Evolutionary conservation across 2,888 invertebrate species (phyloP), one percentile per base, ranked within the genome.

Genomic region (Thelaira solivaga): DNA sequence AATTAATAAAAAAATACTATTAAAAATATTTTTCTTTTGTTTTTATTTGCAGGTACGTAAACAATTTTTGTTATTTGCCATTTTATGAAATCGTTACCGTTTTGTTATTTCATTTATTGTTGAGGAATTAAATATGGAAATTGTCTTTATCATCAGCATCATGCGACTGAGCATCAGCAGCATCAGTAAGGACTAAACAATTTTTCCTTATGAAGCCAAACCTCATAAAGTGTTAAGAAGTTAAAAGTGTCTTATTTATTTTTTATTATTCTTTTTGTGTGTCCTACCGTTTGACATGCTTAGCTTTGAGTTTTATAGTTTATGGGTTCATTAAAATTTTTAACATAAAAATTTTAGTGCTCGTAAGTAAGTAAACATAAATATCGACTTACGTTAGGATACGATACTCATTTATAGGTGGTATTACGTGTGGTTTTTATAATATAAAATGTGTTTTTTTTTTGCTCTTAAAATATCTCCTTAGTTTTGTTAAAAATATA

Each of bases 1-100:
- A 26, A 5, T 26, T 26, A 26, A 26, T 26, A 26, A 26, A n/a
- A n/a, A n/a, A n/a, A n/a, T n/a, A n/a, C n/a, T 34, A 34, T 34
- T 34, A 34, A 61, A 71, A 65, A 68, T 26, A 11, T 57, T 45
- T 49, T 39, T 4, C 61, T 68, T 13, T 20, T 20, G 36, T 16
- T 64, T 36, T 47, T 57, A 45, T 24, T 76, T 79, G 3, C 79
- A 79, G 79, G 79, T 79, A 76, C 22, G 79, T 76, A 75, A 26
- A 20, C 26, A 47, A 13, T n/a, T 47, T 36, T 57, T 18, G 11
- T 55, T 34, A 34, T 53, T 36, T 53, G 2, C 22, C 22, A 43
- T 55, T 51, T 29, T 39, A 5, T 13, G 10, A 57, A 57, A 47
- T 57, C 45, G 13, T 45, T 39, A 31, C 24, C 11, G 5, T 36